These are phyloP conservation scores for Pocillopora damicornis DNA, from an alignment of 64 coral and sea anemone genomes.

Conservation along the genomic window DNA sequence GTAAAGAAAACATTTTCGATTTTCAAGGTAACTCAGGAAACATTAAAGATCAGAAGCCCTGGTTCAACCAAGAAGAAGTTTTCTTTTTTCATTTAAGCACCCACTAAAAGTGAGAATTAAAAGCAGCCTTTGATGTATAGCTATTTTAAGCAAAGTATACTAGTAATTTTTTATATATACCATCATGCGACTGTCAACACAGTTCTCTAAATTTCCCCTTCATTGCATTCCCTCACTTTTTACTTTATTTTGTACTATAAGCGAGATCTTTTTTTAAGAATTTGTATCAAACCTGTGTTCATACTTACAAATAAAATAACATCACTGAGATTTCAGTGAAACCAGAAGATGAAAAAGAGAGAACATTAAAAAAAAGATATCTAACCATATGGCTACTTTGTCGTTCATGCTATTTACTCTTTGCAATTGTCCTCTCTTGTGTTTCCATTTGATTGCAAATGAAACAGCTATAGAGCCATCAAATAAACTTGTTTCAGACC, in stretches of 20 bases:
- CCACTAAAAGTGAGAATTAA: too few relatives aligned
- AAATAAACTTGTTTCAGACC: not conserved
- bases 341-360: not conserved
- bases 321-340: not conserved
- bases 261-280: slow-evolving; percentile 15
- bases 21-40: not conserved
- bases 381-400: not conserved
- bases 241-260: slow-evolving; percentile 14
- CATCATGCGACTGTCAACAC: too few relatives aligned
- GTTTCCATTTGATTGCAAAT: not conserved
- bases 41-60: not conserved
- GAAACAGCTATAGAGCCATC: not conserved
- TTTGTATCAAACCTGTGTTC: slow-evolving; percentile 40
- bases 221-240: not conserved
- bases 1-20: not conserved
- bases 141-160: too few relatives aligned
- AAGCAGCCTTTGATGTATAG: too few relatives aligned
- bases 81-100: too few relatives aligned
- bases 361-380: not conserved
- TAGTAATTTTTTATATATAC: too few relatives aligned
- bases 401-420: not conserved
- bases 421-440: not conserved
- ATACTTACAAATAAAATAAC: not conserved
- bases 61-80: too few relatives aligned
- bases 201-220: not conserved